Evolutionary conservation across 2,888 invertebrate species (phyloP).

Genomic region (Drosophila demipolita): DNA sequence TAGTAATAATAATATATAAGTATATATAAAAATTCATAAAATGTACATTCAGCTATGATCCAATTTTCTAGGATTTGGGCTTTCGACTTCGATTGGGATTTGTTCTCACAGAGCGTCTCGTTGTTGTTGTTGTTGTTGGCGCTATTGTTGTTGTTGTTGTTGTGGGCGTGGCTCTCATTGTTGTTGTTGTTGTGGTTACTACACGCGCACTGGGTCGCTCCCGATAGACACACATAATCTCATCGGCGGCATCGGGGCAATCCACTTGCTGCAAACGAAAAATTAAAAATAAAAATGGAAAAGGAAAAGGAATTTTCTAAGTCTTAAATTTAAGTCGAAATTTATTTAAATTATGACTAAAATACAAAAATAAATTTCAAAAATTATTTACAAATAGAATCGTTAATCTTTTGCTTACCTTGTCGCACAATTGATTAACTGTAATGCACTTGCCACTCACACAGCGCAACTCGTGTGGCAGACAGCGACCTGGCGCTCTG

Average conservation of each 20-base stretch:
- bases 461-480: slow-evolving; percentile 87
- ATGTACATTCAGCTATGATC: slow-evolving; percentile 26
- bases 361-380: background rate
- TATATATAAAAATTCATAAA: slow-evolving; percentile 30
- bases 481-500: slow-evolving; percentile 49
- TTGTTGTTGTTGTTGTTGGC: slow-evolving; percentile 41
- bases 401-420: slow-evolving; percentile 62
- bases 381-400: background rate
- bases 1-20: slow-evolving; percentile 25
- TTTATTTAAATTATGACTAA: background rate
- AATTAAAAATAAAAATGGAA: background rate
- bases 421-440: slow-evolving; percentile 88
- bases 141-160: slow-evolving; percentile 30
- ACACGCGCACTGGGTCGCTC: slow-evolving; percentile 69
- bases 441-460: slow-evolving; percentile 89
- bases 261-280: slow-evolving; percentile 83
- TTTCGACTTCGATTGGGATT: slow-evolving; percentile 80
- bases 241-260: slow-evolving; percentile 88
- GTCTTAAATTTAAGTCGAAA: background rate
- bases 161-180: slow-evolving; percentile 20
- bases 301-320: background rate
- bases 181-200: slow-evolving; percentile 26
- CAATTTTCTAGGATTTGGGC: slow-evolving; percentile 65
- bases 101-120: slow-evolving; percentile 69
- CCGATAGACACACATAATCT: slow-evolving; percentile 88